Base-by-base conservation (phyloP, 2,888 invertebrate species). In the Raillietiella orientalis region DNA sequence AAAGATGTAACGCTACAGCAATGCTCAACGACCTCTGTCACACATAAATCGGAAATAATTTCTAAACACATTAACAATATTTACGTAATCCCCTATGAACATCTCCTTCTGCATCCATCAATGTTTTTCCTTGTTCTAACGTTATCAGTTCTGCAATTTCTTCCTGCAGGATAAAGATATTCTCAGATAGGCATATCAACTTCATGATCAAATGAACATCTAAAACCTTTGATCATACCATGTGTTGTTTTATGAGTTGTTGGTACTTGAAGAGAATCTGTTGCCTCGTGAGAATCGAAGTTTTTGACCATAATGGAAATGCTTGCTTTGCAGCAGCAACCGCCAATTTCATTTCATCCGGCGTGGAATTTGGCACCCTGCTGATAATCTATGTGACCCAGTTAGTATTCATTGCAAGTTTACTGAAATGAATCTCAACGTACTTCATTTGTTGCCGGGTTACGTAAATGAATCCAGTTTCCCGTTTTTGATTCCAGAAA, bases 91-190 rank as follows among this genome's bases (percentile, higher is more conserved):
- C 96, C 43, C 96, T 60, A 30, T 82, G 59, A 3, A 96, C 90
- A 50, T 99, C 96, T 20, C 96, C 96, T 45, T 93, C 87, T 1
- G 96, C 93, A 52, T 96, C 96, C 8, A 66, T 63, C 33, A 79
- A 52, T 0, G 96, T 96, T 47, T 96, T 96, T 28, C 96, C 96
- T 50, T 96, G 93, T 44, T 99, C 96, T 36, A 58, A 51, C 2
- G 93, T 93, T 32, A 99, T 74, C 45, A 66, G 77, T 33, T 66
- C 65, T 0, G 93, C 87, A 35, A 96, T 46, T 42, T 69, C 66
- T 49, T 69, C 64, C 57, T 60, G 35, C n/a, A 40, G 35, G 32
- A 24, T 2, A 30, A 26, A 26, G 32, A 24, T 29, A 13, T 5
- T 25, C 9, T 16, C 9, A n/a, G n/a, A n/a, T n/a, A n/a, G n/a